Evolutionary conservation across 2,888 invertebrate species (phyloP).

Genomic region (Sesamia inferens): DNA sequence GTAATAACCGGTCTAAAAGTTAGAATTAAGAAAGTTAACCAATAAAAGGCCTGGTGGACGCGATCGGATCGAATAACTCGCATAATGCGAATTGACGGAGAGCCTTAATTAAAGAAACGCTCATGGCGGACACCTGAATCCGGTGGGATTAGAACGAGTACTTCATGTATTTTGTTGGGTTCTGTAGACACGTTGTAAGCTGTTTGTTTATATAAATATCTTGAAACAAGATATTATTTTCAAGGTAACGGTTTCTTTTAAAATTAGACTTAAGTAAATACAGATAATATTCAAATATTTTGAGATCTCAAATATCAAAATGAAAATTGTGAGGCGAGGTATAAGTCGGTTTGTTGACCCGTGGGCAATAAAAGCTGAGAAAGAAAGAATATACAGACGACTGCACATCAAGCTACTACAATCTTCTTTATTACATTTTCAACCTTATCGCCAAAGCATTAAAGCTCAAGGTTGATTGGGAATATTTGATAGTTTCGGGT

Average conservation of each 20-base stretch:
- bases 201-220: background rate
- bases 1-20: slow-evolving; percentile 7
- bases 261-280: background rate
- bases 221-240: background rate
- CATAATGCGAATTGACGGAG: slow-evolving; percentile 50
- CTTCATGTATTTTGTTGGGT: slow-evolving; percentile 24
- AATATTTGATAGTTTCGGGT: too few relatives aligned
- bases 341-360: background rate
- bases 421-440: too few relatives aligned
- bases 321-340: background rate
- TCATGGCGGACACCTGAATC: slow-evolving; percentile 58
- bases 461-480: too few relatives aligned
- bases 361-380: background rate
- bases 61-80: slow-evolving; percentile 54
- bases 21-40: slow-evolving; percentile 63
- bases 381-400: background rate
- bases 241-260: background rate
- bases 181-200: slow-evolving; percentile 10
- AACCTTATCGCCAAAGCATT: too few relatives aligned
- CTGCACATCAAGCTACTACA: too few relatives aligned
- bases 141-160: slow-evolving; percentile 50
- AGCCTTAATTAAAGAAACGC: slow-evolving; percentile 66
- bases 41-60: slow-evolving; percentile 57
- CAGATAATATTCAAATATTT: too few relatives aligned
- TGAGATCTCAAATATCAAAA: background rate